phyloP scores from a whole-genome alignment of 2,113 vertebrate species.

The Turnix velox region DNA sequence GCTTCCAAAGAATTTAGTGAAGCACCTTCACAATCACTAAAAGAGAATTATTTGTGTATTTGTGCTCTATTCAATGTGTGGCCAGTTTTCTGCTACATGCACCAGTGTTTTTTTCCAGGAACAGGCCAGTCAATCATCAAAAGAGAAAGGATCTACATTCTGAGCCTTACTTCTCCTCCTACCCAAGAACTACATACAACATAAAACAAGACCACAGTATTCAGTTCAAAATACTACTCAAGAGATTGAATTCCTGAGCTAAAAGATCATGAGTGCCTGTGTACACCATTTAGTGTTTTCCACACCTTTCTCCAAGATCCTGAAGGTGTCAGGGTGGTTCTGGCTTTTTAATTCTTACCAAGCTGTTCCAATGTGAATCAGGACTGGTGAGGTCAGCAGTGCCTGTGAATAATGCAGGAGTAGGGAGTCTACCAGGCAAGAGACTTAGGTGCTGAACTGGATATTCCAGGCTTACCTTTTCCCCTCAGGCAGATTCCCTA shows the following conservation, averaged over 20 bases:
- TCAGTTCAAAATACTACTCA: background rate
- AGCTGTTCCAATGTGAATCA: background rate
- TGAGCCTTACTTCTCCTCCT: background rate
- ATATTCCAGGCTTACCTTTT: background rate
- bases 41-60: background rate
- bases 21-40: background rate
- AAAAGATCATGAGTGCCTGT: background rate
- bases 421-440: background rate
- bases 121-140: background rate
- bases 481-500: slow-evolving; percentile 42
- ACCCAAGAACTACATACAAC: background rate
- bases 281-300: background rate
- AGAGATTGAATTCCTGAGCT: background rate
- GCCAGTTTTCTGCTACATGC: background rate
- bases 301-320: background rate
- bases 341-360: background rate
- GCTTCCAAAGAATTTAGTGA: background rate
- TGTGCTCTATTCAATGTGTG: background rate
- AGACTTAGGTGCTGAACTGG: background rate
- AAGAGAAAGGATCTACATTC: background rate
- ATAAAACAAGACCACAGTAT: background rate
- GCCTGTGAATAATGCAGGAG: slow-evolving; percentile 16
- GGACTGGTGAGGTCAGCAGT: slow-evolving; percentile 50
- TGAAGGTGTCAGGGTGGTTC: background rate
- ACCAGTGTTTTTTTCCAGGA: background rate